Evolutionary conservation across 1,140 invertebrate genomes (phyloP).

Genomic region (Latrodectus geometricus): DNA sequence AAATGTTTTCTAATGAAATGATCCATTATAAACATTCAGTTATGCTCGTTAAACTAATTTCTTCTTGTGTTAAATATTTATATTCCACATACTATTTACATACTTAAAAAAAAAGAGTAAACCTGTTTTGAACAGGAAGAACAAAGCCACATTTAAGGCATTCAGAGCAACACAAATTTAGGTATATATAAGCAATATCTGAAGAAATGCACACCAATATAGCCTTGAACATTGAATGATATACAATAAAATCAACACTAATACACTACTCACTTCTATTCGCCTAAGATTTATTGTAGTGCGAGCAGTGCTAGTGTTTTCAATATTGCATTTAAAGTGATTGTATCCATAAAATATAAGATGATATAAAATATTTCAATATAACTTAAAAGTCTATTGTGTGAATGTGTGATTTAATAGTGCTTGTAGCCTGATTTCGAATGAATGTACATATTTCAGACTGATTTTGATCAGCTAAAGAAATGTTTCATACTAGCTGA

Average conservation of each 20-base stretch:
- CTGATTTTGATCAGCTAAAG: slow-evolving; percentile 42
- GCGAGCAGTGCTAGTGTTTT: slow-evolving; percentile 61
- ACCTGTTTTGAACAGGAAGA: slow-evolving; percentile 55
- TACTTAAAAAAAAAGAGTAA: slow-evolving; percentile 29
- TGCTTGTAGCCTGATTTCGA: slow-evolving; percentile 53
- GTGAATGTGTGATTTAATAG: slow-evolving; percentile 41
- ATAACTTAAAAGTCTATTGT: slow-evolving; percentile 36
- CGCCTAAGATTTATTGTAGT: slow-evolving; percentile 61
- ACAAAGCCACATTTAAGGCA: slow-evolving; percentile 61
- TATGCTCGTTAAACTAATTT: slow-evolving; percentile 32
- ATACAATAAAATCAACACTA: slow-evolving; percentile 62
- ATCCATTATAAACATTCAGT: slow-evolving; percentile 55
- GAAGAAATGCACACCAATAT: slow-evolving; percentile 61
- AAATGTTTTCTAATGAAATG: slow-evolving; percentile 50
- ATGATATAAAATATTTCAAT: slow-evolving; percentile 45
- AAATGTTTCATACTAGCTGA: slow-evolving; percentile 33
- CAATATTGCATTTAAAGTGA: slow-evolving; percentile 61
- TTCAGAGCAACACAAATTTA: slow-evolving; percentile 45
- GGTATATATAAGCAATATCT: slow-evolving; percentile 55
- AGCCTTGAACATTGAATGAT: slow-evolving; percentile 61
- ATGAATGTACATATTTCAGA: slow-evolving; percentile 11
- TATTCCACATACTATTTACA: slow-evolving; percentile 58
- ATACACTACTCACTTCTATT: slow-evolving; percentile 61
- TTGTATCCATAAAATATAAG: slow-evolving; percentile 51
- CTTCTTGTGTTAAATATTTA: slow-evolving; percentile 57